Base-by-base conservation (phyloP, 2,797 vertebrate species). In the Sternarchorhynchus goeldii region DNA sequence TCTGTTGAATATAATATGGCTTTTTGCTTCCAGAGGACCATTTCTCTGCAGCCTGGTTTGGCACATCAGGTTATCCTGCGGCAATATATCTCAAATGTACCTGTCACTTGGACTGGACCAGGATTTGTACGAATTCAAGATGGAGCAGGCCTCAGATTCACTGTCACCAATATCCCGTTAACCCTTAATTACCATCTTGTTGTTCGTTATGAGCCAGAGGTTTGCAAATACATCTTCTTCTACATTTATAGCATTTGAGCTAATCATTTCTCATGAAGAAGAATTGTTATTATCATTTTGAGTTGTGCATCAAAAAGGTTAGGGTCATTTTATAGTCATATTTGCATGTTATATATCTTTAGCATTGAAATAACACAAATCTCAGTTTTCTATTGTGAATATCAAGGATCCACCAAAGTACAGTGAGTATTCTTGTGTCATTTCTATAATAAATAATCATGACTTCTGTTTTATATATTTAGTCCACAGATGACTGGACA, bases 131-230 rank as follows among this genome's bases (percentile, higher is more conserved):
- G 90, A 0, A 85, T 95, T 36, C 86, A 88, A 18, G 88, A 92
- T 0, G 91, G 94, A 18, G 87, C 90, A 0, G 94, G 94, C 50
- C 92, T 98, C 64, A 91, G 92, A 84, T 97, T 98, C 88, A 83
- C 84, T 0, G 84, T 96, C 69, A 88, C 78, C 85, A 94, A 95
- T 7, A 34, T 96, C 36, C 93, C 92, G 0, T 89, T 88, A 71
- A 91, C 92, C 0, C 90, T 93, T 88, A 88, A 95, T 64, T 98
- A 96, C 66, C 86, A 91, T 45, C 77, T 96, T 21, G 84, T 90
- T 0, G 86, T 97, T 86, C 90, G 86, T 84, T 96, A 94, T 29
- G 93, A 96, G 75, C 87, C 90, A 0, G 93, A 96, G 95, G 95
- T 96, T 91, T 36, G 76, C 21, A 63, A 60, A 55, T 41, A 3